These are phyloP conservation scores for Steinernema carpocapsae DNA, from an alignment of 2,888 invertebrate genomes.

Conservation along the genomic window DNA sequence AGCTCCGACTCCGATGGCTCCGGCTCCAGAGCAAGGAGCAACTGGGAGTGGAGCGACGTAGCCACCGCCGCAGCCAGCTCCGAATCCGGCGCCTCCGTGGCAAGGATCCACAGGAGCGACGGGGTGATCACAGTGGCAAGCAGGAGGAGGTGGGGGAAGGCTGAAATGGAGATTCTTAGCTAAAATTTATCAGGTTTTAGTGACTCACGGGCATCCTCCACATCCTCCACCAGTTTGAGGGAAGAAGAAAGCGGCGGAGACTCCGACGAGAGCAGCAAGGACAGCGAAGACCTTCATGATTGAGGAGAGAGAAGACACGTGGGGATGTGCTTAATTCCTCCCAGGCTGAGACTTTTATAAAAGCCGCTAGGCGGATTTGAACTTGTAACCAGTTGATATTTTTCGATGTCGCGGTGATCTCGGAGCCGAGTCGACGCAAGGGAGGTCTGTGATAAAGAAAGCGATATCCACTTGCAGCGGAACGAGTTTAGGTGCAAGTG, in stretches of 20 bases:
- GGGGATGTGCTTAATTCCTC: background rate
- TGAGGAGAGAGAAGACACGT: background rate
- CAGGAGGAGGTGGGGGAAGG: background rate
- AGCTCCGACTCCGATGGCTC: background rate
- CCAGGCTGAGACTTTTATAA: background rate
- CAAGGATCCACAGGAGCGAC: background rate
- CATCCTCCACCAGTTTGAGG: background rate
- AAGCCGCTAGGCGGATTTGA: background rate
- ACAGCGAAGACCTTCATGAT: constrained; percentile 2
- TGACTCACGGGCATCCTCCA: background rate
- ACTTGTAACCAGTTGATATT: too few species aligned
- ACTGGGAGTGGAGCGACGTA: background rate
- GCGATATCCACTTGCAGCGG: too few species aligned
- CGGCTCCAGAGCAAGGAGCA: background rate
- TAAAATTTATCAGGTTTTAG: background rate
- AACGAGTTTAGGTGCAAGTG: too few species aligned
- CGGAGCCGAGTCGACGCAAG: too few species aligned
- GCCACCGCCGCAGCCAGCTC: background rate
- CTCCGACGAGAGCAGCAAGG: constrained; percentile 1
- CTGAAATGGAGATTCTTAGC: background rate
- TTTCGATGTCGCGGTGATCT: too few species aligned
- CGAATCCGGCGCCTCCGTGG: background rate
- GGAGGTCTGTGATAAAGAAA: too few species aligned
- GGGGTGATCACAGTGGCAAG: background rate
- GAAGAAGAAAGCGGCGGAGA: constrained; percentile 5